Evolutionary conservation across 1,140 invertebrate genomes (phyloP), one percentile per base, ranked within the genome.

Genomic region (Hylyphantes graminicola): DNA sequence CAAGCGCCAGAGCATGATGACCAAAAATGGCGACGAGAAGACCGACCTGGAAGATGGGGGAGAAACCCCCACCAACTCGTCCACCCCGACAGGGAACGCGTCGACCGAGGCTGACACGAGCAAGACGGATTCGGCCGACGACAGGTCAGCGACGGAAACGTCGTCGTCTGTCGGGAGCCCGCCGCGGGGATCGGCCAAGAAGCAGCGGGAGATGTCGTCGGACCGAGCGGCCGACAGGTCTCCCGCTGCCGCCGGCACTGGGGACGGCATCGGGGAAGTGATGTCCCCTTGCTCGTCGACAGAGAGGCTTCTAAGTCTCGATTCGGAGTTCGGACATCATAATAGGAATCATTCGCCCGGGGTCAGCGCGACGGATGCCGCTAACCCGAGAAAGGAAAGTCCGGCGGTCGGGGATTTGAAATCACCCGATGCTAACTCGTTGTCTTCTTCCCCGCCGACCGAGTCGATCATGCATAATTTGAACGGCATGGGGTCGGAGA

Each of bases 1-100:
- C 90, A 98, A 98, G 89, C 91, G 97, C 64, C 96, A 98, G 89
- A 96, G 96, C 0, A 75, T 85, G 70, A 89, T 96, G 74, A 96
- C 93, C 73, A 97, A 97, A 89, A 93, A 93, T 81, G 91, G 90
- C 8, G 96, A 97, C 88, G 95, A 96, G 35, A 86, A 86, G 63
- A 64, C 72, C 21, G 81, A 75, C 7, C 35, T 59, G 17, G 85
- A 79, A 78, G n/a, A n/a, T n/a, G 77, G 74, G 0, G 79, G 75
- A 8, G 83, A 85, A 21, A 85, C 75, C n/a, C 72, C 73, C 35
- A 75, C 73, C 15, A 21, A 72, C 21, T 84, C 81, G 5, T 76
- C 81, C 13, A 76, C 81, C 11, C 72, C 81, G 4, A 76, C 73
- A 48, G 81, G 81, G 35, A 63, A 15, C 7, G 81, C 73, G 2